Evolutionary conservation across 2,888 invertebrate species (phyloP).

Genomic region (Priocnemis perturbator): DNA sequence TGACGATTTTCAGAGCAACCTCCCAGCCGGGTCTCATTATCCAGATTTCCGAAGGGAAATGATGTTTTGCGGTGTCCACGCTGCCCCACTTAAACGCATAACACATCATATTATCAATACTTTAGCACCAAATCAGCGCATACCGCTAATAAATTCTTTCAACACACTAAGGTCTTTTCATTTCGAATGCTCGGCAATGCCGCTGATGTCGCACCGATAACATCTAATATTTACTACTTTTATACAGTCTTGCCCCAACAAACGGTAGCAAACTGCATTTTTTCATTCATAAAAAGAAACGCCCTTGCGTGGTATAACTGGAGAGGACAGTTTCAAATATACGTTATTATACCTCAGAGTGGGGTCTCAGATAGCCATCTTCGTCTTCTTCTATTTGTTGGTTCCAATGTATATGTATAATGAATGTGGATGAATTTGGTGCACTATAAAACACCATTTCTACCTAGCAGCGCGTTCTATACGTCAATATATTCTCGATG

Average conservation of each 20-base stretch:
- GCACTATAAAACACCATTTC: conserved; percentile 19
- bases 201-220: no score
- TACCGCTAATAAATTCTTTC: no score
- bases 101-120: conserved; percentile 4
- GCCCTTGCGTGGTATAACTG: no score
- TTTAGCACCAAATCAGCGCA: no score
- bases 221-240: no score
- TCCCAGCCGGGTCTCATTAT: conserved; percentile 78
- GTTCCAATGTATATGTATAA: conserved; percentile 26
- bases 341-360: conserved; percentile 30
- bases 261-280: no score
- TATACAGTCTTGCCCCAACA: no score
- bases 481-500: not conserved
- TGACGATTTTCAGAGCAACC: conserved; percentile 79
- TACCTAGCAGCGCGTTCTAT: not conserved
- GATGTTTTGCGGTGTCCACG: conserved; percentile 50
- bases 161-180: no score
- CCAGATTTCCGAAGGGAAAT: conserved; percentile 83
- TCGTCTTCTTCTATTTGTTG: conserved; percentile 6
- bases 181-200: no score
- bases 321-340: no score
- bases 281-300: no score
- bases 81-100: conserved; percentile 35
- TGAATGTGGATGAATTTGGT: conserved; percentile 7
- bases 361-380: not conserved